phyloP scores from a whole-genome alignment of 2,113 vertebrate genomes.

The Mormyrus lacerda region DNA sequence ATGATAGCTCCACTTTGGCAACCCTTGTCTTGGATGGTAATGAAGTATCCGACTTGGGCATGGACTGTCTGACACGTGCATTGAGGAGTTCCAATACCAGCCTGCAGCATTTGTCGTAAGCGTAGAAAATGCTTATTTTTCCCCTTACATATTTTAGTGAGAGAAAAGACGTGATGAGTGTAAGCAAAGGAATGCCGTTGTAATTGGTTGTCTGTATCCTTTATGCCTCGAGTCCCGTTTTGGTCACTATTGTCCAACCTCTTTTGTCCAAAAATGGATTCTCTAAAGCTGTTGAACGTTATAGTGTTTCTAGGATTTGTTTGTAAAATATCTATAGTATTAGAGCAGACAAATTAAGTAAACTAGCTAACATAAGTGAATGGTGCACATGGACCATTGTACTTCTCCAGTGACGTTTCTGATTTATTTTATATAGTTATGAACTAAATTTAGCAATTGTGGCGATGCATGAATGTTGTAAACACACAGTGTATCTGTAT shows the following conservation, averaged over 20 bases:
- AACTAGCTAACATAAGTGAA: not conserved
- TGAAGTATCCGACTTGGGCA: constrained; percentile 25
- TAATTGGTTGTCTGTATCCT: not conserved
- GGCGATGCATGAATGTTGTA: not conserved
- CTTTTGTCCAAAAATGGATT: not conserved
- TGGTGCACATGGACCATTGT: not conserved
- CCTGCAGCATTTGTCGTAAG: constrained; percentile 45
- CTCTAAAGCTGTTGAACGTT: not conserved
- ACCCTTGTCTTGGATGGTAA: constrained; percentile 38
- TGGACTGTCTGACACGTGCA: constrained; percentile 38
- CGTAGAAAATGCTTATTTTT: not conserved
- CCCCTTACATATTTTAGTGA: not conserved
- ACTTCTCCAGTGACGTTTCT: not conserved
- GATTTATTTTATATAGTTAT: not conserved
- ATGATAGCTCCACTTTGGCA: constrained; percentile 33
- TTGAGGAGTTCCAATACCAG: constrained; percentile 42
- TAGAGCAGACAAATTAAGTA: not conserved
- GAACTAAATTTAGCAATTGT: not conserved
- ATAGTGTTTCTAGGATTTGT: not conserved
- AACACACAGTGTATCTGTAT: not conserved
- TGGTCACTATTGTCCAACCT: not conserved
- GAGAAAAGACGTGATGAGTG: not conserved
- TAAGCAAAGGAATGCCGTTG: not conserved
- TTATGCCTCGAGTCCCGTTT: not conserved
- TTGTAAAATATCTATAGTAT: not conserved